Percentiles rank a stretch among this genome's conserved stretches.
Evolutionary conservation across 2,113 vertebrate species (phyloP).

Genomic region (Leiothrix lutea): DNA sequence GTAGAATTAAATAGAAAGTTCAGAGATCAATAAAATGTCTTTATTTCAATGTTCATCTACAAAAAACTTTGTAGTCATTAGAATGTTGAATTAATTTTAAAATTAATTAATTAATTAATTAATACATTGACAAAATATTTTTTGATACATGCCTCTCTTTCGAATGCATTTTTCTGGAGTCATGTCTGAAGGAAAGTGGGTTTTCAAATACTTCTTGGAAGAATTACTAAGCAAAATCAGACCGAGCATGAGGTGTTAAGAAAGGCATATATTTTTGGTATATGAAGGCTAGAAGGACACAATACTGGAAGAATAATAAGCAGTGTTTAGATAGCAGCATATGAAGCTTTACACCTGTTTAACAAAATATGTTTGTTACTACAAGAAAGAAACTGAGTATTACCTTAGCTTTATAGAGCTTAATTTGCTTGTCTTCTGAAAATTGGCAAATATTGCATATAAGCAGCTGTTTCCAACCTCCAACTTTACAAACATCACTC

Average conservation of each 20-base stretch:
- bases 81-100: background rate
- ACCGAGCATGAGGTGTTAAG: background rate
- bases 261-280: conserved; percentile 37
- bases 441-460: conserved; percentile 26
- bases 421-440: conserved; percentile 42
- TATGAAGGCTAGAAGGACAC: background rate
- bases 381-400: conserved; percentile 1
- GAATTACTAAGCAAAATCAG: conserved; percentile 11
- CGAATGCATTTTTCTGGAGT: background rate
- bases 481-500: conserved; percentile 27
- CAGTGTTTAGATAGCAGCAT: conserved; percentile 34
- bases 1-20: background rate
- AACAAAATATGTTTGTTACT: conserved; percentile 44
- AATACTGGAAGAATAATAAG: conserved; percentile 33
- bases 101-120: background rate
- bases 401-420: background rate
- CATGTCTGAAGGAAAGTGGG: background rate
- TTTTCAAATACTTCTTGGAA: background rate
- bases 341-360: conserved; percentile 57
- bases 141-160: background rate
- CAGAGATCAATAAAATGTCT: background rate
- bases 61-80: background rate
- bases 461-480: conserved; percentile 43
- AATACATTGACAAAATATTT: background rate
- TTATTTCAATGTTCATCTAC: background rate